Evolutionary conservation across 1,140 invertebrate species (phyloP), one percentile per base, ranked within the genome.

Genomic region (Sinella curviseta): DNA sequence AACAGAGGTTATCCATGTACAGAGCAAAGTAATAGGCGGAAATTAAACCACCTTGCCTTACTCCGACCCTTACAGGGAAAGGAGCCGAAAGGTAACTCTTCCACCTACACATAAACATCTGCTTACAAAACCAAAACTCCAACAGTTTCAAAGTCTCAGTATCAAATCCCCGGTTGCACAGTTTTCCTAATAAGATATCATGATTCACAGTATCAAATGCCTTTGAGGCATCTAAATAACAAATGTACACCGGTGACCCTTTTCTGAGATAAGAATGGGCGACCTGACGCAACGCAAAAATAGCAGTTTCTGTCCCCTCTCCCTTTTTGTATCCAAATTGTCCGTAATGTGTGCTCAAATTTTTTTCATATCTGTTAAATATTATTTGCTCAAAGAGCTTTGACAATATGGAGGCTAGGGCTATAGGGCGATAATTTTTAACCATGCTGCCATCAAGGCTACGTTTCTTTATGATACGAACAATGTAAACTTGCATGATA

Each of bases 301-400:
- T 24, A 24, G 33, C 33, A 8, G 33, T 34, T 34, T 75, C 74
- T 24, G 33, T 36, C 4, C 74, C 74, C 2, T 36, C n/a, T 16
- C 35, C 36, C 28, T 26, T 4, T 26, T 75, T 75, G 33, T 36
- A 75, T 4, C 74, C 74, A 75, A 75, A 75, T 28, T 75, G 74
- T 2, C 12, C 24, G 24, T n/a, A 34, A 20, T 14, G 14, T 1
- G 74, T 75, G n/a, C 2, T n/a, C 36, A 75, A 24, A 8, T 65
- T 65, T 16, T 16, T 65, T 4, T 26, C 16, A 26, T 65, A 65
- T 4, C 4, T 4, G 16, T 65, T 8, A 8, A n/a, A n/a, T 16
- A 65, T 65, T 14, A 65, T 8, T 65, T 4, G 16, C 24, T 65
- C 57, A 36, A 75, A 75, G 4, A 75, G 1, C 26, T 75, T 75